Evolutionary conservation across 2,797 vertebrate species (phyloP).

Genomic region (Enteromius anoplus): DNA sequence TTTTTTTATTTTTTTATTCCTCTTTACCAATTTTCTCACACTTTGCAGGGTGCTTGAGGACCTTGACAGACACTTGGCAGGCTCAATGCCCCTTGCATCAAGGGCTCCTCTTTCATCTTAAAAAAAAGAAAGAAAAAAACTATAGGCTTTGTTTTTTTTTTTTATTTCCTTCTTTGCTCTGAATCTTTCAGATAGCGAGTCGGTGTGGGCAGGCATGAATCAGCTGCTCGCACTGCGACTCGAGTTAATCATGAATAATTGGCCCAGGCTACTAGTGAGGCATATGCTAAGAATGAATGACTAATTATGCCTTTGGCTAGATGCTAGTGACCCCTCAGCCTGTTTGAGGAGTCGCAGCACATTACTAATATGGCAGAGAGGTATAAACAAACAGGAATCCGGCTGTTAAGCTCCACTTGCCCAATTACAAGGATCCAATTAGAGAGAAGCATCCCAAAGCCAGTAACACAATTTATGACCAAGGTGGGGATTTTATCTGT

Average conservation of each 20-base stretch:
- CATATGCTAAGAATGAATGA: constrained; percentile 61
- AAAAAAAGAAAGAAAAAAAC: neutral
- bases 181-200: constrained; percentile 30
- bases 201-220: constrained; percentile 40
- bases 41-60: constrained; percentile 45
- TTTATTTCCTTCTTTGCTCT: constrained; percentile 31
- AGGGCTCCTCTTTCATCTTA: constrained; percentile 53
- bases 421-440: constrained; percentile 67
- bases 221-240: constrained; percentile 38
- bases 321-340: constrained; percentile 50
- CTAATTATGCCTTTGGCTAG: constrained; percentile 61
- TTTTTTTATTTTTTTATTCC: constrained; percentile 41
- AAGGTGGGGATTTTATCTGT: constrained; percentile 48
- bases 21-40: constrained; percentile 49
- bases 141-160: constrained; percentile 36
- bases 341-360: constrained; percentile 61
- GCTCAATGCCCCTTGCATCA: constrained; percentile 50
- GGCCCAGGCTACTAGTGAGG: constrained; percentile 52
- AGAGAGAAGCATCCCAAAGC: constrained; percentile 61
- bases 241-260: constrained; percentile 59
- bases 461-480: constrained; percentile 58
- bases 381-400: constrained; percentile 67
- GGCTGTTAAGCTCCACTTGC: constrained; percentile 61
- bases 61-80: constrained; percentile 55
- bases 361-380: constrained; percentile 61